Evolutionary conservation across 2,113 vertebrate species (phyloP), one percentile per base, ranked within the genome.

Genomic region (Verasper variegatus): DNA sequence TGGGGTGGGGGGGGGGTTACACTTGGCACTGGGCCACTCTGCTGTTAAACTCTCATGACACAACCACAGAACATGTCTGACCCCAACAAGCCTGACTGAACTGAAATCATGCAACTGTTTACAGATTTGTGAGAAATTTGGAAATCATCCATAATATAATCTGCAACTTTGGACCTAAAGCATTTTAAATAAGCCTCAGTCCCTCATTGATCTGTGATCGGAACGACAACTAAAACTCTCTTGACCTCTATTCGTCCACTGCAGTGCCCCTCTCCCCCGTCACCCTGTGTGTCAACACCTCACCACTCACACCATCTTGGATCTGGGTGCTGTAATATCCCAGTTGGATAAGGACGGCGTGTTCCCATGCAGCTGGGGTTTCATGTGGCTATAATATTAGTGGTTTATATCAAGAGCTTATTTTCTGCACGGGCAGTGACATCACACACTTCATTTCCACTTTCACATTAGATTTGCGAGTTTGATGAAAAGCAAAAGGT

Each of bases 331-430:
- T 61, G 64, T 62, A 56, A 82, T 74, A 86, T 80, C 58, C 68
- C 75, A 62, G 47, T 66, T 63, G 75, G 73, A 83, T 82, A 64
- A 61, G 84, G 61, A 90, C 88, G 83, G 72, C 21, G n/a, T 89
- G 91, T 90, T 68, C 89, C 45, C 47, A 27, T 78, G 82, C 86
- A 86, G 84, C 76, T 78, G 65, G 71, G 26, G 71, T 74, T 82
- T 82, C 68, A 72, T 76, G 80, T 23, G 58, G 69, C 76, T 84
- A 78, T 62, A 70, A 76, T 72, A 12, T 71, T 68, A 60, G 57
- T 11, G 65, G 71, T 84, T 77, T 84, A 80, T 81, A 49, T 71
- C 31, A 52, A 20, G 58, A 59, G 55, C 71, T 58, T 42, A 17
- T 80, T 78, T 64, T 12, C 56, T 71, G n/a, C 68, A 18, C 8